A percentile compares a stretch with the other conserved stretches of the same genome.
Conservation (phyloP, 1,140 invertebrate genomes). For the Gryllus bimaculatus region DNA sequence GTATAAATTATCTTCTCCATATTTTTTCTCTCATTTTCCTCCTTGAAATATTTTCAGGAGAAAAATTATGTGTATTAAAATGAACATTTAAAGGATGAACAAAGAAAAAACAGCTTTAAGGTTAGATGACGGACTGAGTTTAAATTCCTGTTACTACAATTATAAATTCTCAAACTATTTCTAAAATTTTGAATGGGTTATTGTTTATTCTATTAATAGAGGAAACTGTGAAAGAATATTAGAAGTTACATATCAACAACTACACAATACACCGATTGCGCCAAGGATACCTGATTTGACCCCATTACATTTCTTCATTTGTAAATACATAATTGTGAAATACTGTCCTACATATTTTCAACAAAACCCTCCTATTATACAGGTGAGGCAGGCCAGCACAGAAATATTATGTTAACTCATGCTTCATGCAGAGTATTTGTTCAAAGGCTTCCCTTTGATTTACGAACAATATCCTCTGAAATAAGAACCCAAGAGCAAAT, state of each 20-base stretch:
- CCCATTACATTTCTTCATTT: background rate
- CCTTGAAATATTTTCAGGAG: no score
- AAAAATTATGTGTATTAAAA: no score
- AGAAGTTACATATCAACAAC: background rate
- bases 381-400: background rate
- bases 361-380: background rate
- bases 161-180: no score
- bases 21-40: no score
- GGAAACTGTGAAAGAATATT: background rate
- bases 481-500: background rate
- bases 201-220: background rate
- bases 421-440: conserved; percentile 2
- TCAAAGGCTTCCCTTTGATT: background rate
- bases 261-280: background rate
- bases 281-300: background rate
- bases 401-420: background rate
- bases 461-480: background rate
- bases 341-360: background rate
- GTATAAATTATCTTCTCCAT: no score
- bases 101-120: no score
- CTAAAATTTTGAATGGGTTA: background rate
- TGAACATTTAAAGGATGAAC: no score
- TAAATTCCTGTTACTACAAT: no score
- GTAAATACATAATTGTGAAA: background rate
- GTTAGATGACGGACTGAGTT: no score